These are phyloP conservation scores for Luehdorfia chinensis DNA, from an alignment of 1,140 invertebrate genomes.

Conservation along the genomic window DNA sequence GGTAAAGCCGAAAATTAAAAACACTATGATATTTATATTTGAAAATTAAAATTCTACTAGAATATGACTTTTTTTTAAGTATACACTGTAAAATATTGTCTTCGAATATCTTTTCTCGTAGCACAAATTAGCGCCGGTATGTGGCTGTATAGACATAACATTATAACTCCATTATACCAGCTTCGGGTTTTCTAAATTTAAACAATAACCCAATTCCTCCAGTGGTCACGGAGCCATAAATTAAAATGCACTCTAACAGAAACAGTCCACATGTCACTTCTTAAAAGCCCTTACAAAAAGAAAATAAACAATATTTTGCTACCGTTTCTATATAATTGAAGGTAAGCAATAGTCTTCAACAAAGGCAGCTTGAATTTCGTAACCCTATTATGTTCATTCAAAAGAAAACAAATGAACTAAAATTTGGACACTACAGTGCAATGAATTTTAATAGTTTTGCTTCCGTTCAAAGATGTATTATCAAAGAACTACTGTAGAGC, in stretches of 20 bases:
- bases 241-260: constrained; percentile 48
- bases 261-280: constrained; percentile 58
- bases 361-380: constrained; percentile 43
- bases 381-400: constrained; percentile 62
- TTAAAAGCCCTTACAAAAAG: constrained; percentile 57
- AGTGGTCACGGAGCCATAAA: constrained; percentile 59
- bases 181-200: constrained; percentile 54
- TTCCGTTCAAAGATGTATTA: constrained; percentile 56
- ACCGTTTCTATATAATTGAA: constrained; percentile 52
- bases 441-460: constrained; percentile 42
- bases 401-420: constrained; percentile 57
- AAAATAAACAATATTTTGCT: constrained; percentile 74
- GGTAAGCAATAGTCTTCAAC: constrained; percentile 45
- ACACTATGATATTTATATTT: too few relatives aligned
- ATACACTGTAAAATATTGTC: too few relatives aligned
- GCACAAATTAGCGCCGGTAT: constrained; percentile 45
- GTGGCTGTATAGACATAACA: constrained; percentile 32
- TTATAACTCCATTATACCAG: constrained; percentile 26
- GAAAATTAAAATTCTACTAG: too few relatives aligned
- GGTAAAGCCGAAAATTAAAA: too few relatives aligned
- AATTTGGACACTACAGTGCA: constrained; percentile 48
- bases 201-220: constrained; percentile 59
- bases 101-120: constrained; percentile 9
- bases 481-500: constrained; percentile 41
- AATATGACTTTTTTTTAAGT: too few relatives aligned